Conservation (phyloP, 2,113 vertebrate genomes). For the Mastomys coucha region DNA sequence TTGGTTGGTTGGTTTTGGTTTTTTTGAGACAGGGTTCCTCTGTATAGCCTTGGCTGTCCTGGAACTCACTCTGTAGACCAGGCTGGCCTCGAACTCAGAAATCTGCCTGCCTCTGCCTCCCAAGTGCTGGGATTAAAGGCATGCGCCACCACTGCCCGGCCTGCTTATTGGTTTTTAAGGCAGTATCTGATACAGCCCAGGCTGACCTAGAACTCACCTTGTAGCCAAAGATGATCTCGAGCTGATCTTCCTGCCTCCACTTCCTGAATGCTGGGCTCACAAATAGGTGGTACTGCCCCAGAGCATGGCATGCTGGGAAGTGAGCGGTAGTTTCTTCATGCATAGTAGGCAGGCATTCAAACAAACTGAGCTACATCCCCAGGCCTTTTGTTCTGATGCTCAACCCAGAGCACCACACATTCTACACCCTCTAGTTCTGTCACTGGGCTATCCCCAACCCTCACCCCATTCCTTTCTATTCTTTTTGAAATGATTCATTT, state of each 20-base stretch:
- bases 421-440: neutral
- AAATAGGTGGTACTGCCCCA: neutral
- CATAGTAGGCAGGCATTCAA: neutral
- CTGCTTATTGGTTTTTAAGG: neutral
- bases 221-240: neutral
- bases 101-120: no score
- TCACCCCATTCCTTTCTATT: neutral
- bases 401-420: neutral
- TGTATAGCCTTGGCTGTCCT: no score
- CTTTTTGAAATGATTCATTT: constrained; percentile 37
- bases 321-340: neutral
- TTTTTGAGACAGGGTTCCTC: no score
- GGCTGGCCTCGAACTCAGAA: no score
- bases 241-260: neutral
- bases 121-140: no score
- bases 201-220: neutral
- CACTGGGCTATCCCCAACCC: no score
- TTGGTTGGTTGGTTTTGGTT: no score
- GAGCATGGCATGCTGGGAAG: neutral
- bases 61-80: no score
- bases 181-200: neutral
- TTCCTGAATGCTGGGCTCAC: neutral
- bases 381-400: neutral
- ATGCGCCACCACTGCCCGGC: no score
- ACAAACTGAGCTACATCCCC: neutral